phyloP scores from a whole-genome alignment of 2,888 invertebrate species.

The Ptychoptera contaminata region DNA sequence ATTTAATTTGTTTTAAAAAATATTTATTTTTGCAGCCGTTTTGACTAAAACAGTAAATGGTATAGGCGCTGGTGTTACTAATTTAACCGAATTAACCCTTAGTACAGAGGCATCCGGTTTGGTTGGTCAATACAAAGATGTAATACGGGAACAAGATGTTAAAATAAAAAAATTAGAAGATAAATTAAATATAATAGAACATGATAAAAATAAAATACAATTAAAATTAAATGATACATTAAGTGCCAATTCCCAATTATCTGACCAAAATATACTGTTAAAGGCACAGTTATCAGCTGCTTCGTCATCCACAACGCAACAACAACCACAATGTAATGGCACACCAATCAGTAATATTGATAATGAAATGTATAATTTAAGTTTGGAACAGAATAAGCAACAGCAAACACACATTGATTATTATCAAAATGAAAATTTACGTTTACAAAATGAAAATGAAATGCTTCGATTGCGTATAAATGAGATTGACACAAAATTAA shows the following conservation, averaged over 20 bases:
- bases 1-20: not conserved
- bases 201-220: conserved; percentile 22
- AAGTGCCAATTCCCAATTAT: conserved; percentile 55
- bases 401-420: conserved; percentile 11
- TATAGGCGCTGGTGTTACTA: conserved; percentile 29
- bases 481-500: conserved; percentile 14
- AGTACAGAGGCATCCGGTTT: conserved; percentile 28
- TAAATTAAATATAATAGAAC: conserved; percentile 18
- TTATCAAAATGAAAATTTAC: conserved; percentile 26
- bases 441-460: conserved; percentile 20
- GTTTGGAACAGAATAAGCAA: conserved; percentile 8
- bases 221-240: conserved; percentile 47
- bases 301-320: conserved; percentile 6
- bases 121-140: conserved; percentile 62
- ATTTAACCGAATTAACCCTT: conserved; percentile 32
- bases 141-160: conserved; percentile 80
- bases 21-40: conserved; percentile 23
- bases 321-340: conserved; percentile 17
- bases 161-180: conserved; percentile 34
- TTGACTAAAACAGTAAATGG: conserved; percentile 37
- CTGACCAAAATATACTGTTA: conserved; percentile 74
- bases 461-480: conserved; percentile 26
- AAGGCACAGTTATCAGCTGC: conserved; percentile 51
- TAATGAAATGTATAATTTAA: conserved; percentile 8
- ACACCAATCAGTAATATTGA: conserved; percentile 7